These are phyloP conservation scores for Stenotaenia linearis DNA, from an alignment of 2,888 invertebrate species.

Conservation along the genomic window DNA sequence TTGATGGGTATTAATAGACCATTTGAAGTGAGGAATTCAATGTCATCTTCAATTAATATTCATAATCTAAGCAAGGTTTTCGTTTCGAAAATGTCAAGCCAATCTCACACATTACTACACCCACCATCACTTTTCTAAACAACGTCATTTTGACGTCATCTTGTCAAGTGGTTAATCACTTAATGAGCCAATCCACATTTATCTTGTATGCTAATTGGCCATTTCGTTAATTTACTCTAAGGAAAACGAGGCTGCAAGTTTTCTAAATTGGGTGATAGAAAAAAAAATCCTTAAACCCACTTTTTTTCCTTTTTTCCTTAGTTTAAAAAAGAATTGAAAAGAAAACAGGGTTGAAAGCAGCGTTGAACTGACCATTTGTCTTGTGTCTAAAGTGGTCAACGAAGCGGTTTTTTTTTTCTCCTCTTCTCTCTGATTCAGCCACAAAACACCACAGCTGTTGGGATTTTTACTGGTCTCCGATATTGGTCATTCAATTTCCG, in stretches of 20 bases:
- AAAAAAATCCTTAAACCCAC: not conserved
- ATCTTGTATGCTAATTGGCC: not conserved
- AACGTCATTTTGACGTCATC: conserved; percentile 9
- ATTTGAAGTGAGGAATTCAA: not conserved
- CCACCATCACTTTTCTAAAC: not conserved
- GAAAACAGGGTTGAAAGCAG: not conserved
- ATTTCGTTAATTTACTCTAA: not conserved
- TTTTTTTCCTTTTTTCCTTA: not conserved
- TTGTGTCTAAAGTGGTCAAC: not conserved
- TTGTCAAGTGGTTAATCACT: not conserved
- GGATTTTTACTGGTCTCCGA: conserved; percentile 5
- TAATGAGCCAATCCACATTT: not conserved
- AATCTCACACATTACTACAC: not conserved
- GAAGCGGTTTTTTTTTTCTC: not conserved
- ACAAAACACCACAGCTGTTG: not conserved
- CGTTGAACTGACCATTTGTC: not conserved
- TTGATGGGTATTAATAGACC: not conserved
- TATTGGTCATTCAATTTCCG: conserved; percentile 5
- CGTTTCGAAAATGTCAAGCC: not conserved
- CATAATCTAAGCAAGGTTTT: no score
- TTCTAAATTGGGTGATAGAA: not conserved
- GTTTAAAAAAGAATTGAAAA: not conserved
- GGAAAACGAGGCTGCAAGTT: not conserved
- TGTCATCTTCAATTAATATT: not conserved
- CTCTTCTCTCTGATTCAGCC: not conserved